Evolutionary conservation across 2,113 vertebrate genomes (phyloP), one percentile per base, ranked within the genome.

Genomic region (Rhynchopsitta pachyrhyncha): DNA sequence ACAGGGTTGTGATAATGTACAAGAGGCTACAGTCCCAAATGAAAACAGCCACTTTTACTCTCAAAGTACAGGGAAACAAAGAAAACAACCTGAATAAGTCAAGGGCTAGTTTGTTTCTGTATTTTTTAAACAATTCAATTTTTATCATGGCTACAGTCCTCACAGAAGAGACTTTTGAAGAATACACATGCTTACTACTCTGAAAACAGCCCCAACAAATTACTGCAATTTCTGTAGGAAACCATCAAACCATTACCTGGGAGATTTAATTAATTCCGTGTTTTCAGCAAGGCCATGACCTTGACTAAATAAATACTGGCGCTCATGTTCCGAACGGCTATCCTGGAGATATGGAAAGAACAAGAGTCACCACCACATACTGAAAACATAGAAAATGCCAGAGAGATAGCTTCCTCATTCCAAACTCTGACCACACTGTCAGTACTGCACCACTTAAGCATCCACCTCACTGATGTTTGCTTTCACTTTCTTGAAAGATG

Each of bases 241-340:
- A 76, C 12, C 28, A 85, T 37, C n/a, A 93, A 64, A 81, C 8
- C 41, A 91, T 91, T 97, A 99, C 99, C 99, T 99, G 68, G 99
- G 98, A 29, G 99, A 98, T 98, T 99, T 99, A 93, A 99, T 98
- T 57, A 99, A 98, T 86, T 99, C 99, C 0, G 98, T 99, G 96
- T 98, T 99, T 92, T 99, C 98, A 0, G 98, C 97, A 55, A 98
- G 96, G 4, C 98, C 97, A 16, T 97, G 98, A 7, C 98, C 98
- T 97, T 99, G 99, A 93, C 99, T 99, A 95, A 98, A 98, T 88
- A 99, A 98, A 97, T 99, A 99, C 97, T 99, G 99, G 62, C 98
- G 98, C 91, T 99, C 99, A 0, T 99, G 99, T 84, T 99, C 99
- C 0, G 99, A 99, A 64, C 98, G 99, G 37, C 99, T 98, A 4